Conservation (phyloP, 2,797 vertebrate genomes). For the Neosilurus mollespiculum region DNA sequence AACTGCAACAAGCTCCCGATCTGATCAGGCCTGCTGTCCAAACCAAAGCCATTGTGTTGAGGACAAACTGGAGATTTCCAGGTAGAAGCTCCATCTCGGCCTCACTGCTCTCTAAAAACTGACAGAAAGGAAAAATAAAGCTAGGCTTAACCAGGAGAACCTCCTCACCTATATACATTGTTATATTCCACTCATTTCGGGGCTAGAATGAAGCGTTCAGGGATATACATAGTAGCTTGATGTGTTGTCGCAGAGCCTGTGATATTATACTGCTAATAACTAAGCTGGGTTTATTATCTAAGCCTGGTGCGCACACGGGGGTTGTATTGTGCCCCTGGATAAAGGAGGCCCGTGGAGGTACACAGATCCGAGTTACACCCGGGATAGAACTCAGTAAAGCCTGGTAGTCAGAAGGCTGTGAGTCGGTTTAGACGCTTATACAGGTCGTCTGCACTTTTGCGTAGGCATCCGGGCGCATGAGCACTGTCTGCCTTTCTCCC, state of each 20-base stretch:
- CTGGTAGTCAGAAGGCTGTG: neutral
- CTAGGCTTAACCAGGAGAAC: slow-evolving; percentile 16
- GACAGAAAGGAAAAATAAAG: neutral
- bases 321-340: slow-evolving; percentile 9
- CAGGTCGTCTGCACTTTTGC: slow-evolving; percentile 48
- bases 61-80: slow-evolving; percentile 64
- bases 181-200: neutral
- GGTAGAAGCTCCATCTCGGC: slow-evolving; percentile 62
- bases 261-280: neutral
- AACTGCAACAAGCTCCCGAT: slow-evolving; percentile 62
- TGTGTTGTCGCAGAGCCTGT: slow-evolving; percentile 27
- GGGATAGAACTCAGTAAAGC: slow-evolving; percentile 20
- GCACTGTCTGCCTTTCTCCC: slow-evolving; percentile 40
- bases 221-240: slow-evolving; percentile 24
- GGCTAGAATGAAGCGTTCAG: neutral
- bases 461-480: slow-evolving; percentile 41
- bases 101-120: neutral
- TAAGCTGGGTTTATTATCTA: slow-evolving; percentile 47
- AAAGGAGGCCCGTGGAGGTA: slow-evolving; percentile 9
- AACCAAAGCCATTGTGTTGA: slow-evolving; percentile 62
- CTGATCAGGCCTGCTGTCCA: slow-evolving; percentile 58
- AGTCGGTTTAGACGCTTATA: slow-evolving; percentile 26
- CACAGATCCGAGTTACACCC: neutral
- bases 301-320: neutral
- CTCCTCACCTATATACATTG: neutral